Evolutionary conservation across 1,140 invertebrate genomes (phyloP).

Genomic region (Lordiphosa clarofinis): DNA sequence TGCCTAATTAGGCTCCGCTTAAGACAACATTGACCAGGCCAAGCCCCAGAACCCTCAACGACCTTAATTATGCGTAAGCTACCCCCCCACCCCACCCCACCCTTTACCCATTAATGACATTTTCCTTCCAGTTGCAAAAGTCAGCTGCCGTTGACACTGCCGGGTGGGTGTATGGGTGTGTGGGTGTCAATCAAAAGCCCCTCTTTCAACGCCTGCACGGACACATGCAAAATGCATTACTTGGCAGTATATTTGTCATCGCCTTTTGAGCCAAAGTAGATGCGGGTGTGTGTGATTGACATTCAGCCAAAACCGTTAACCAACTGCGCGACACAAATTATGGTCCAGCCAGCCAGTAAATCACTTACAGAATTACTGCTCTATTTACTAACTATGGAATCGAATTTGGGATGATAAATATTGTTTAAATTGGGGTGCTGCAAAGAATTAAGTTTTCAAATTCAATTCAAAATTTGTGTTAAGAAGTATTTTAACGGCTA

Average conservation of each 20-base stretch:
- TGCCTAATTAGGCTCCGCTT: conserved; percentile 58
- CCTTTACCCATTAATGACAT: conserved; percentile 64
- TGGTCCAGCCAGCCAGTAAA: too few relatives aligned
- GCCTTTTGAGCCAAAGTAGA: conserved; percentile 12
- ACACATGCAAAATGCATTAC: conserved; percentile 43
- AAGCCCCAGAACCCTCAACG: conserved; percentile 17
- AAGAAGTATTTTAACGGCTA: too few relatives aligned
- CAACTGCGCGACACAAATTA: conserved; percentile 1
- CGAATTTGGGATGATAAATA: too few relatives aligned
- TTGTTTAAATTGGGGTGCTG: too few relatives aligned
- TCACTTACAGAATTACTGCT: too few relatives aligned
- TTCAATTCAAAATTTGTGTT: too few relatives aligned
- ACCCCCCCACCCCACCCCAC: conserved; percentile 22
- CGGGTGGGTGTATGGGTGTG: not conserved
- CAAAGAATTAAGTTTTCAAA: too few relatives aligned
- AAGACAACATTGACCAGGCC: conserved; percentile 56
- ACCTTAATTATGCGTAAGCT: conserved; percentile 71
- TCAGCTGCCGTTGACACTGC: conserved; percentile 7
- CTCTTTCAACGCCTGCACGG: conserved; percentile 10
- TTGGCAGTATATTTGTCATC: conserved; percentile 34
- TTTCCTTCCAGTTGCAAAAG: conserved; percentile 36
- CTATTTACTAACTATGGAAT: too few relatives aligned
- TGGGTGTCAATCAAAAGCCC: conserved; percentile 39
- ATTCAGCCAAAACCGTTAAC: conserved; percentile 23
- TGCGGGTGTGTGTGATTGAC: conserved; percentile 20